Conservation (phyloP, 2,113 vertebrate genomes). For the Dendrocopos noguchii region DNA sequence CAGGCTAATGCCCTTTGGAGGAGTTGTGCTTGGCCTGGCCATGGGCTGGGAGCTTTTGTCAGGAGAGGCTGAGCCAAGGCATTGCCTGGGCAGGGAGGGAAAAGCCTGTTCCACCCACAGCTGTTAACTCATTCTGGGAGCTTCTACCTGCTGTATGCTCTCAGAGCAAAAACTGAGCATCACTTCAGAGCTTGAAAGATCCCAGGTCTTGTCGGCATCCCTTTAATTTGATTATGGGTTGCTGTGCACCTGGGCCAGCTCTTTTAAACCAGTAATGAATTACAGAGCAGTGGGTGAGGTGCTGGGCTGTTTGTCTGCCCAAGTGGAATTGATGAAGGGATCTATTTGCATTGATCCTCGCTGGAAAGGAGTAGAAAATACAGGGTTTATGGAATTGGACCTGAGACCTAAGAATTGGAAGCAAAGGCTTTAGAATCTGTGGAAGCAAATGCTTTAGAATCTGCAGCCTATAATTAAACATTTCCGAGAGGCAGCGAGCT, state of each 20-base stretch:
- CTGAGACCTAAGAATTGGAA: neutral
- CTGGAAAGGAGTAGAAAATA: neutral
- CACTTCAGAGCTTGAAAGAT: neutral
- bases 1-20: neutral
- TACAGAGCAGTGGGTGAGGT: neutral
- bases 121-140: neutral
- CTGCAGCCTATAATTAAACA: conserved; percentile 9
- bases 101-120: neutral
- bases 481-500: neutral
- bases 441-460: neutral
- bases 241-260: neutral
- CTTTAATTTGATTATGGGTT: neutral
- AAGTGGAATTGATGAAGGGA: neutral
- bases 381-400: neutral
- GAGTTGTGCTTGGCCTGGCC: neutral
- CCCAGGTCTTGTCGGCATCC: neutral
- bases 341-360: neutral
- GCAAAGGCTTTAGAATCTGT: neutral
- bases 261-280: neutral
- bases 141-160: accelerated
- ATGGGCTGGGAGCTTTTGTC: neutral
- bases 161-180: neutral
- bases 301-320: neutral
- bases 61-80: neutral
- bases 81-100: neutral